These are phyloP conservation scores for Arnoldichthys spilopterus DNA, from an alignment of 2,797 vertebrate genomes.

Conservation along the genomic window DNA sequence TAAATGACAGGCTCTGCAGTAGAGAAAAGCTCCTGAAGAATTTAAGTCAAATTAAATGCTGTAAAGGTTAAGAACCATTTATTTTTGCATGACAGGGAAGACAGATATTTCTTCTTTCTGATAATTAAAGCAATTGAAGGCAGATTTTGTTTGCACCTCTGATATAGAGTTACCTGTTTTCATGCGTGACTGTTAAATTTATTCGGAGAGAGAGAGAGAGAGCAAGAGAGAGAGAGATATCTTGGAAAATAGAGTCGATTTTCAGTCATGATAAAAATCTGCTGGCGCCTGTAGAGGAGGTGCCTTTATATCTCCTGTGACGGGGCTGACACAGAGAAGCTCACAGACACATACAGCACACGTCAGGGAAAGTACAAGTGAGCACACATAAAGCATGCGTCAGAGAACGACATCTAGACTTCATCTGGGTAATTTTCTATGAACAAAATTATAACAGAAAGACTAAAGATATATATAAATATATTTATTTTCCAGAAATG, in stretches of 20 bases:
- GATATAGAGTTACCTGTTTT: constrained; percentile 62
- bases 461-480: no score
- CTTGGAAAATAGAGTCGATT: constrained; percentile 76
- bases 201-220: constrained; percentile 38
- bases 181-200: constrained; percentile 66
- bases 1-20: constrained; percentile 8
- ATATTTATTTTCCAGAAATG: no score
- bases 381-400: no score
- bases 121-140: constrained; percentile 44
- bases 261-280: constrained; percentile 85
- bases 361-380: no score
- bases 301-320: constrained; percentile 76
- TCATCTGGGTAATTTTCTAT: neutral
- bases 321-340: constrained; percentile 66
- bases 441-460: no score
- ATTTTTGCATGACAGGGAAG: constrained; percentile 50
- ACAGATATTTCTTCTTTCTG: constrained; percentile 48
- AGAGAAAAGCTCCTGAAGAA: constrained; percentile 14
- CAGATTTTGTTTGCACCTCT: constrained; percentile 47
- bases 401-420: neutral
- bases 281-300: constrained; percentile 79
- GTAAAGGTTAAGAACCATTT: constrained; percentile 49
- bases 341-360: constrained; percentile 58
- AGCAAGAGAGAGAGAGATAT: neutral
- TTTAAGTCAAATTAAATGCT: constrained; percentile 49